Evolutionary conservation across 2,888 invertebrate genomes (phyloP).

Genomic region (Epirrita christyi): DNA sequence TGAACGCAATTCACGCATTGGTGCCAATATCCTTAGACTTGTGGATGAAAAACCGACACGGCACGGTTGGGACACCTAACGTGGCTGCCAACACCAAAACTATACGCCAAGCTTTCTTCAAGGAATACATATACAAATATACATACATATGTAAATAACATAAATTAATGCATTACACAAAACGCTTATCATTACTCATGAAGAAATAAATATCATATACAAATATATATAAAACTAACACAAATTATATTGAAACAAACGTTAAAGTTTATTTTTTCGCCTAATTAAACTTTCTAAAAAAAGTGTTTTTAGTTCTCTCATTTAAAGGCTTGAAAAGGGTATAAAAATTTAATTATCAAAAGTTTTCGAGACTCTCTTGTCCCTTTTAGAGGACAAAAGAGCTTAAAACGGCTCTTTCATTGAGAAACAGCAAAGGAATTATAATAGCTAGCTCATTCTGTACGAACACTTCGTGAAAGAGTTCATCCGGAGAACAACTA

Average conservation of each 20-base stretch:
- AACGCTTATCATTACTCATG: constrained; percentile 19
- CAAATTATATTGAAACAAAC: constrained; percentile 7
- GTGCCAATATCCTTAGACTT: no score
- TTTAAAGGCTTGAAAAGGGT: constrained; percentile 52
- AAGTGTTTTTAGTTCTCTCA: constrained; percentile 47
- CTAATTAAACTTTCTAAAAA: constrained; percentile 34
- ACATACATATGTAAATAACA: no score
- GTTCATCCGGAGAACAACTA: no score
- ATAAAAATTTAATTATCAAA: constrained; percentile 73
- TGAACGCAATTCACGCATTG: no score
- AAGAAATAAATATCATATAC: constrained; percentile 26
- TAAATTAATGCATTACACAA: constrained; percentile 16
- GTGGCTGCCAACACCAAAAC: no score
- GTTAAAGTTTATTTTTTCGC: constrained; percentile 15
- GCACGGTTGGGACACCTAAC: no score
- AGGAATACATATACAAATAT: no score
- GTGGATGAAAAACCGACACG: no score
- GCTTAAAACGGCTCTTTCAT: constrained; percentile 50
- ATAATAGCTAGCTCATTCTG: constrained; percentile 6
- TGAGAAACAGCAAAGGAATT: constrained; percentile 5
- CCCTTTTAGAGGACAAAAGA: constrained; percentile 63
- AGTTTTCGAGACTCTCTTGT: constrained; percentile 52
- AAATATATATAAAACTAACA: constrained; percentile 10
- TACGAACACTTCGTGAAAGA: no score
- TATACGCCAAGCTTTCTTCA: no score